phyloP scores from a whole-genome alignment of 2,113 vertebrate species.

The Lycocorax pyrrhopterus region DNA sequence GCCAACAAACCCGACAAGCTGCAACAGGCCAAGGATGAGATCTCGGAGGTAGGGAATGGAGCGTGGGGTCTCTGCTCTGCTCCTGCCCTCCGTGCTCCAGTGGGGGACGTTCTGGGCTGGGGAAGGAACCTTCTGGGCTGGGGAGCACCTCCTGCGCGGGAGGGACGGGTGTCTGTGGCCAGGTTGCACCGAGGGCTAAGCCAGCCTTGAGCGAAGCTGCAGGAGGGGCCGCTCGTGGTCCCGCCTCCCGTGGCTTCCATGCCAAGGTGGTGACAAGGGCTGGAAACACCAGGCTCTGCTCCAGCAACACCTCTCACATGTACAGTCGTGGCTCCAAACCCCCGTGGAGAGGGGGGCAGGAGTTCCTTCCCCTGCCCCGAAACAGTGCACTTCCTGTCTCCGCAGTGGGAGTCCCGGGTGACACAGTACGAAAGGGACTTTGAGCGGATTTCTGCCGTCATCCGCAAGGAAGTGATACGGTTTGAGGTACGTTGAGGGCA shows the following conservation, averaged over 20 bases:
- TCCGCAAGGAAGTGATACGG: constrained; percentile 91
- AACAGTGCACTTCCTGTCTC: neutral
- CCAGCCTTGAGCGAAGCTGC: neutral
- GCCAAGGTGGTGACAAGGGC: neutral
- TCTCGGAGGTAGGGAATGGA: constrained; percentile 79
- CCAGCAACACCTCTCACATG: accelerated
- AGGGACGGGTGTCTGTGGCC: neutral
- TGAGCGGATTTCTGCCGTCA: constrained; percentile 87
- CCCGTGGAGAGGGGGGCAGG: neutral
- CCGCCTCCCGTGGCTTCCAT: accelerated
- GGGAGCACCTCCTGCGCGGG: neutral
- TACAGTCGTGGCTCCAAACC: accelerated
- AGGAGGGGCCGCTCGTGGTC: neutral
- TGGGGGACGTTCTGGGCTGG: neutral
- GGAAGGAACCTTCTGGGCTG: neutral
- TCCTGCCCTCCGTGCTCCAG: neutral
- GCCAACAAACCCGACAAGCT: constrained; percentile 97
- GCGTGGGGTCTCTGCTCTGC: accelerated
- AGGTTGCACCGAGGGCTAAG: neutral
- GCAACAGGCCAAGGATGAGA: constrained; percentile 96
- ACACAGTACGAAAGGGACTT: constrained; percentile 94
- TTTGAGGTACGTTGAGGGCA: constrained; percentile 81
- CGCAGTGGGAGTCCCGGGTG: constrained; percentile 93
- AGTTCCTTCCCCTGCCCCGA: neutral
- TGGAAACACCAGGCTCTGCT: accelerated